Conservation (phyloP, 2,888 invertebrate species). For the Temnothorax rugatulus region DNA sequence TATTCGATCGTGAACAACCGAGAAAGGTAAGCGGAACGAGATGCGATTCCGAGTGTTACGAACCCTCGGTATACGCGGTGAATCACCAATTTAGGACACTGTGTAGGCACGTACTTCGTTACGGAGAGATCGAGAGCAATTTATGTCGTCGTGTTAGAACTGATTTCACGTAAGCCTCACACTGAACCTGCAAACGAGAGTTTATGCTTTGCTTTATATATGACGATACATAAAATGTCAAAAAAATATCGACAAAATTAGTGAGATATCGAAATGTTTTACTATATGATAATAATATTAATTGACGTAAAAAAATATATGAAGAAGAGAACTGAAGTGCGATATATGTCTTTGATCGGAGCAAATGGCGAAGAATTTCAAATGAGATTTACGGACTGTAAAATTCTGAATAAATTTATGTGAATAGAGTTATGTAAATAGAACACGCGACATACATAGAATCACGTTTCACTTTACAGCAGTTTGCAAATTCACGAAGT, state of each 20-base stretch:
- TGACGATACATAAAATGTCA: neutral
- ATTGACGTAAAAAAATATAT: neutral
- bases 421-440: neutral
- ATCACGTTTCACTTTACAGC: slow-evolving; percentile 1
- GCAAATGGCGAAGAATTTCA: neutral
- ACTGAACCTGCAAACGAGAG: slow-evolving; percentile 3
- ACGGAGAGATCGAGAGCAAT: slow-evolving; percentile 43
- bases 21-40: slow-evolving; percentile 64
- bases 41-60: slow-evolving; percentile 56
- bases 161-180: slow-evolving; percentile 16
- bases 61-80: slow-evolving; percentile 52
- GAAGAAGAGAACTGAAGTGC: neutral
- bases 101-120: slow-evolving; percentile 62
- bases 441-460: neutral
- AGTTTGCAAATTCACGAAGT: neutral
- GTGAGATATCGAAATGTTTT: neutral
- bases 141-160: slow-evolving; percentile 32
- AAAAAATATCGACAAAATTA: neutral
- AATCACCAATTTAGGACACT: slow-evolving; percentile 66
- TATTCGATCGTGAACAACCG: slow-evolving; percentile 41
- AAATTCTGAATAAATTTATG: neutral
- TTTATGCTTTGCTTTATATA: slow-evolving; percentile 4
- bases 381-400: neutral
- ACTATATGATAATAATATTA: neutral
- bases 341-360: neutral